Conservation (phyloP, 2,797 vertebrate species). For the Schizopygopsis malacanthus region DNA sequence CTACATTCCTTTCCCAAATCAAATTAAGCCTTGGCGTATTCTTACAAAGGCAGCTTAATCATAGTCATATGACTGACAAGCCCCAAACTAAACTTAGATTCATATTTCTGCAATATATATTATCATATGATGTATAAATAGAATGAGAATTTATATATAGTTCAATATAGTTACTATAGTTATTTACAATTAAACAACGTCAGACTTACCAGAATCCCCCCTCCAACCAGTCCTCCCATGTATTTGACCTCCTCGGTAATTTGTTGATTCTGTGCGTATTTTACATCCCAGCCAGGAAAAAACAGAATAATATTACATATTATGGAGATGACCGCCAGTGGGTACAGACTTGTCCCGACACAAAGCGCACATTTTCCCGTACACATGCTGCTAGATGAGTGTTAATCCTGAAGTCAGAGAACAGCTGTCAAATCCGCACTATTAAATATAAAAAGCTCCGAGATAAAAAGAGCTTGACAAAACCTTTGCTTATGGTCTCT, state of each 20-base stretch:
- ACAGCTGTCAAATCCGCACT: not conserved
- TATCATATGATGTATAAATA: not conserved
- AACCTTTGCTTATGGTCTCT: not conserved
- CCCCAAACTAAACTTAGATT: not conserved
- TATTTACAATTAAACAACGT: not conserved
- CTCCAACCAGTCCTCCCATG: conserved; percentile 82
- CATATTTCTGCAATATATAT: not conserved
- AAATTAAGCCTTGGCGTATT: conserved; percentile 3
- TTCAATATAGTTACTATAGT: not conserved
- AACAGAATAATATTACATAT: conserved; percentile 81
- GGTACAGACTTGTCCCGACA: conserved; percentile 75
- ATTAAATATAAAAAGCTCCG: not conserved
- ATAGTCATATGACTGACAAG: conserved; percentile 6
- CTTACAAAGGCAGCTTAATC: not conserved
- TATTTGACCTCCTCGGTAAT: conserved; percentile 81
- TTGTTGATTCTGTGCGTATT: conserved; percentile 67
- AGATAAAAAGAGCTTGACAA: not conserved
- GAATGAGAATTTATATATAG: not conserved
- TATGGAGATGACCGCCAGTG: conserved; percentile 74
- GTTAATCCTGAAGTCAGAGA: not conserved
- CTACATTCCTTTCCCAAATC: conserved; percentile 35
- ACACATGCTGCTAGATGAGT: conserved; percentile 72
- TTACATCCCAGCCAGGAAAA: conserved; percentile 75
- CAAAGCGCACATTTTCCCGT: conserved; percentile 79
- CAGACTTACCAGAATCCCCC: conserved; percentile 78